A percentile compares a stretch with the other conserved stretches of the same genome.
These are phyloP conservation scores for Brevipalpus yothersi DNA, from an alignment of 1,140 invertebrate genomes.

Conservation along the genomic window DNA sequence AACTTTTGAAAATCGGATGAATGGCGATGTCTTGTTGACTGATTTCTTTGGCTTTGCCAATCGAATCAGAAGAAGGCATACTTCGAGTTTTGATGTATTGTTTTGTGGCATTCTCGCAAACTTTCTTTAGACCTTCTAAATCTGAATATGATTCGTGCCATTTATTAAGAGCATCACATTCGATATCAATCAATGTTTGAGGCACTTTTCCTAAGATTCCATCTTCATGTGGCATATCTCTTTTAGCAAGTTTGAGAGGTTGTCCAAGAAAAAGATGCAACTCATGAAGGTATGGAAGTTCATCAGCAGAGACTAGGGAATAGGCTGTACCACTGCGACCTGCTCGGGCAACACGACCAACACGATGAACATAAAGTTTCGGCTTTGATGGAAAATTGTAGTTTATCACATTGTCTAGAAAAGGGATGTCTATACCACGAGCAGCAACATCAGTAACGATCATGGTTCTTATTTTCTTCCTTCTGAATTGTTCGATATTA, in stretches of 20 bases:
- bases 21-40: conserved; percentile 25
- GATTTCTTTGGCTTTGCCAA: conserved; percentile 49
- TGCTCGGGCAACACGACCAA: conserved; percentile 87
- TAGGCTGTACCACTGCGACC: conserved; percentile 67
- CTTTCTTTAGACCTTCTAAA: conserved; percentile 48
- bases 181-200: conserved; percentile 50
- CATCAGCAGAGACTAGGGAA: conserved; percentile 65
- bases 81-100: conserved; percentile 68
- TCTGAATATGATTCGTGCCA: conserved; percentile 45
- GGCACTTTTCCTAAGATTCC: conserved; percentile 47
- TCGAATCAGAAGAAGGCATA: conserved; percentile 59
- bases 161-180: conserved; percentile 44
- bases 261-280: conserved; percentile 75
- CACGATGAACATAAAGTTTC: conserved; percentile 93
- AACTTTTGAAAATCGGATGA: conserved; percentile 28
- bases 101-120: conserved; percentile 63
- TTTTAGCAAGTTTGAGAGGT: conserved; percentile 30
- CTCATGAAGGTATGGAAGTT: conserved; percentile 73
- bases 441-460: conserved; percentile 93
- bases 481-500: conserved; percentile 71
- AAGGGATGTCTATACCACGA: conserved; percentile 85
- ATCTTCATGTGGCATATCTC: conserved; percentile 9
- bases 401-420: conserved; percentile 89
- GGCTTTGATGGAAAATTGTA: conserved; percentile 88
- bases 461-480: conserved; percentile 38